phyloP scores from a whole-genome alignment of 1,140 invertebrate species.

The Pollicipes pollicipes region DNA sequence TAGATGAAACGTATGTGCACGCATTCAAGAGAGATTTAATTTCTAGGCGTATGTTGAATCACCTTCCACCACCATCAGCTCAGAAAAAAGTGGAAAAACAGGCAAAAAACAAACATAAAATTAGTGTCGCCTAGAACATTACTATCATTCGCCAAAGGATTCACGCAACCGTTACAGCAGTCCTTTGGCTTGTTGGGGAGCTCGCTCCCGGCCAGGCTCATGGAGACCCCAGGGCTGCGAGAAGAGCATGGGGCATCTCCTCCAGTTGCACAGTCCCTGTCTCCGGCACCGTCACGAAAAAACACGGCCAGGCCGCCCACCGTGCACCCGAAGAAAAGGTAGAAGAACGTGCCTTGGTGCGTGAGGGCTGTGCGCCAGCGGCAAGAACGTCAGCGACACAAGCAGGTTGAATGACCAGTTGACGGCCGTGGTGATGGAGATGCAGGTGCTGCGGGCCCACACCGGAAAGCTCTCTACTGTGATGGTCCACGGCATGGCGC shows the following conservation, averaged over 20 bases:
- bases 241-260: slow-evolving; percentile 34
- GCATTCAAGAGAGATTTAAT: no score
- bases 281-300: slow-evolving; percentile 35
- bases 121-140: no score
- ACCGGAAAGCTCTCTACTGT: slow-evolving; percentile 47
- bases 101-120: no score
- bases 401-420: slow-evolving; percentile 42
- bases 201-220: no score
- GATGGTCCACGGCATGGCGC: no score
- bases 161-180: no score
- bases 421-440: slow-evolving; percentile 36
- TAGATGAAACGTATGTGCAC: no score
- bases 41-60: no score
- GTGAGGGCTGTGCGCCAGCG: slow-evolving; percentile 21
- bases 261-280: slow-evolving; percentile 36
- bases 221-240: slow-evolving; percentile 10
- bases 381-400: slow-evolving; percentile 43
- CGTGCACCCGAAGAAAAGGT: slow-evolving; percentile 33
- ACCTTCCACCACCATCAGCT: no score
- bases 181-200: no score
- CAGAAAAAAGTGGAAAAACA: no score
- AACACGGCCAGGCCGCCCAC: slow-evolving; percentile 32
- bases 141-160: no score
- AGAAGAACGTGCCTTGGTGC: slow-evolving; percentile 34
- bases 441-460: slow-evolving; percentile 39